Evolutionary conservation across 1,140 invertebrate genomes (phyloP), one percentile per base, ranked within the genome.

Genomic region (Drosophila nasuta): DNA sequence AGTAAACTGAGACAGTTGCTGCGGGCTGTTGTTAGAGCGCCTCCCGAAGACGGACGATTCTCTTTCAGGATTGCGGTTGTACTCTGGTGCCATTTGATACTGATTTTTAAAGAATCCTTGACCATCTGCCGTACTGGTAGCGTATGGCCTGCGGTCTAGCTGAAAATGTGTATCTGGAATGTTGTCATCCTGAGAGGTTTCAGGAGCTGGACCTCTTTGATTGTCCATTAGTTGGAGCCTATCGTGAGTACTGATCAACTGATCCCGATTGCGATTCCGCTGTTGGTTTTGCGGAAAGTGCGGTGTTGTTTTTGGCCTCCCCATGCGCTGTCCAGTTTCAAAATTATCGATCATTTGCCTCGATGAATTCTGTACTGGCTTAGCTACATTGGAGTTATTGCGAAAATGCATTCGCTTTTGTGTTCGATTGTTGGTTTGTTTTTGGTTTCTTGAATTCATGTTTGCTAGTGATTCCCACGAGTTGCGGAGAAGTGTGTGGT

Each of bases 381-480:
- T 2, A 43, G 41, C 41, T 13, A 3, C 41, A 43, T 11, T 4
- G n/a, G 41, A 43, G 41, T n/a, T 43, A n/a, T 43, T 43, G 41
- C n/a, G 41, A 43, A 43, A n/a, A 13, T 43, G 4, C 3, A 6
- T 43, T 43, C n/a, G 33, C 2, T 51, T 59, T 54, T 38, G 17
- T 15, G 1, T 51, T 28, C 45, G 15, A 35, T 69, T 41, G n/a
- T 41, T 52, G 51, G 1, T 4, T 57, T 45, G 6, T 56, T 64
- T 72, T 52, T 51, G 57, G 30, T 68, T 67, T 45, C 25, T 51
- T 43, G 35, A 28, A 41, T 60, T 56, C 41, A 68, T 74, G 38
- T n/a, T 71, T 41, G 65, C 15, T 67, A 11, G 20, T 46, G 56
- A 38, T 54, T 67, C 70, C 70, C 70, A 73, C 70, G 70, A 68